Evolutionary conservation across 2,888 invertebrate species (phyloP), one percentile per base, ranked within the genome.

Genomic region (Chelonus formosanus): DNA sequence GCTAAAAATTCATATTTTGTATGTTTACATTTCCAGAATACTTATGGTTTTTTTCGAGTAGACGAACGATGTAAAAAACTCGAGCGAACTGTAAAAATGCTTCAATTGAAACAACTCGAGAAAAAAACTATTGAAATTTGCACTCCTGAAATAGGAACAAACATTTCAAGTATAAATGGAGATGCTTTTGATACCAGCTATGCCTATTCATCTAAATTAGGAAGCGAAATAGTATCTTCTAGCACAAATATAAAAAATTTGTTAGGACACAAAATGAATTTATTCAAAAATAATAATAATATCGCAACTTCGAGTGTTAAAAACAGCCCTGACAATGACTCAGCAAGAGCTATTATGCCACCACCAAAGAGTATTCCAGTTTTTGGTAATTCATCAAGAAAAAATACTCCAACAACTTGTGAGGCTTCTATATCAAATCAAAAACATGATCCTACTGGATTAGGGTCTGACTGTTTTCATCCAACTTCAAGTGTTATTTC

Each of bases 211-310:
- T 59, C 63, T 3, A 67, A 61, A 31, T 54, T 68, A 4, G 73
- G 69, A n/a, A 80, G 76, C 43, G 81, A 79, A 60, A 71, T 81
- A 20, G 63, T 82, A 8, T 64, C 80, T 0, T 80, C 76, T 0
- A 80, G 80, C 55, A 67, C 64, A 3, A 79, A 81, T 60, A 67
- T 81, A n/a, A 75, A 69, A 56, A 78, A 74, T n/a, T 61, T 73
- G 31, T 45, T 75, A 4, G 52, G n/a, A 4, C 43, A 61, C 3
- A 43, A 44, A 43, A 8, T 43, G 31, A 57, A 57, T 3, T 3
- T 8, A 6, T 32, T 0, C 5, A 3, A 3, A 4, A n/a, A 43
- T 52, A 5, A 5, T 5, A 44, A 40, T 36, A 63, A 53, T 34
- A 72, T 75, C 4, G 67, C 67, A 5, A 77, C 81, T 0, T 79